These are phyloP conservation scores for Charadrius vociferus DNA, from an alignment of 2,113 vertebrate species.

Conservation along the genomic window DNA sequence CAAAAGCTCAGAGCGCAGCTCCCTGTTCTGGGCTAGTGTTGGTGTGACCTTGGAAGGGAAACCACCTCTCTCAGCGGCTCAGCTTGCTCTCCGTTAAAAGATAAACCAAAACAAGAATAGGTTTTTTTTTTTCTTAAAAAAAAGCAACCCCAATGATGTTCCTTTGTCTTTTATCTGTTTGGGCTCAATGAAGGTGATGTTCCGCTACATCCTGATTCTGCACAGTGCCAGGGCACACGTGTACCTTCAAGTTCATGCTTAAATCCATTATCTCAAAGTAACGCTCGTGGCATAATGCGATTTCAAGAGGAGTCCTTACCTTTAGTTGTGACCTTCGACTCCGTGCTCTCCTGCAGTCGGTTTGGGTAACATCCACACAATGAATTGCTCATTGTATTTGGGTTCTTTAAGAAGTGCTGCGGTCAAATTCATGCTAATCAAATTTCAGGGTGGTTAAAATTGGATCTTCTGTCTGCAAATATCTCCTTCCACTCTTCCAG, in stretches of 20 bases:
- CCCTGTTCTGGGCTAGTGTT: not conserved
- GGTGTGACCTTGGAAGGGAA: not conserved
- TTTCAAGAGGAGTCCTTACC: not conserved
- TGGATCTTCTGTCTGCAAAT: not conserved
- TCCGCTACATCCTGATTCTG: not conserved
- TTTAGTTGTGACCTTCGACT: not conserved
- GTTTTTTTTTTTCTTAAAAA: not conserved
- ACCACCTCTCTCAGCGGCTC: not conserved
- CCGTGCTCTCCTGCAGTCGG: rapidly evolving
- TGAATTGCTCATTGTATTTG: not conserved
- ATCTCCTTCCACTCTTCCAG: not conserved
- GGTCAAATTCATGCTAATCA: not conserved
- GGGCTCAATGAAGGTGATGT: not conserved
- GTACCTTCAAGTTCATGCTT: rapidly evolving
- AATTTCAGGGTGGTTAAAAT: not conserved
- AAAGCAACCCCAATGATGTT: too few relatives aligned
- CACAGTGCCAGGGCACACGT: rapidly evolving
- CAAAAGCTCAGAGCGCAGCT: not conserved
- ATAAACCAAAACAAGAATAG: not conserved
- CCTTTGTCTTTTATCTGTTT: not conserved
- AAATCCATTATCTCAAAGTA: not conserved
- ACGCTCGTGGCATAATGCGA: rapidly evolving
- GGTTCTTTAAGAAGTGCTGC: not conserved
- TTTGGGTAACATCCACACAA: not conserved
- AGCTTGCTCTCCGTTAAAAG: too few relatives aligned